Base-by-base conservation (phyloP, 2,797 vertebrate genomes). In the Serranus cabrilla region DNA sequence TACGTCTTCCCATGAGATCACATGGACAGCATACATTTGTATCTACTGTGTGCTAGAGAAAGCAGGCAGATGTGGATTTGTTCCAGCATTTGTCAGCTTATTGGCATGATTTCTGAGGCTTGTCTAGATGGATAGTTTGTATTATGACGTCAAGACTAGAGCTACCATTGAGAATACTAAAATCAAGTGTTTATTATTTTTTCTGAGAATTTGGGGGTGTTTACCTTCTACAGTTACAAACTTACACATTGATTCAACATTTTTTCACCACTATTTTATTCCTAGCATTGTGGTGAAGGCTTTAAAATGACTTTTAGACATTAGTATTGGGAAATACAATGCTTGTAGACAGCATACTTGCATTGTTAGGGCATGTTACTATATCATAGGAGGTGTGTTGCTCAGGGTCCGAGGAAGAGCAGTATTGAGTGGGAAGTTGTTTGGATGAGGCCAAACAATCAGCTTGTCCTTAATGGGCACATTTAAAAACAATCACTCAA, bases 281-380 rank as follows among this genome's bases (percentile, higher is more conserved):
- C 4, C 40, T 54, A 11, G 7, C 39, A 47, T 27, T 1, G 14
- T 4, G 11, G n/a, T 27, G 11, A 34, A 11, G 39, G 9, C 6
- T 70, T 42, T 25, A n/a, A 63, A 62, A 1, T n/a, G 11, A 14
- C 20, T 49, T 55, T 75, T 55, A 49, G 31, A 56, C 14, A 4
- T 5, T 49, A 31, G 18, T 64, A 13, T 17, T 47, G 20, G 20
- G 21, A 57, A 37, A 42, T 50, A 31, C 31, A 65, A 57, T 39
- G 12, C 2, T 27, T 6, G 20, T 31, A 31, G 27, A 31, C 6
- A 6, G 6, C 6, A 6, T 31, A 31, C 27, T 31, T 6, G 27
- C 27, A 3, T 31, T 31, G 27, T 31, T 31, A 31, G 27, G 27
- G 3, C 6, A 31, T 6, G 6, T 6, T 3, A 31, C 27, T 31